Percentiles rank a stretch among this genome's conserved stretches.
These are phyloP conservation scores for Catharus minimus DNA, from an alignment of 2,113 vertebrate species.

Conservation along the genomic window DNA sequence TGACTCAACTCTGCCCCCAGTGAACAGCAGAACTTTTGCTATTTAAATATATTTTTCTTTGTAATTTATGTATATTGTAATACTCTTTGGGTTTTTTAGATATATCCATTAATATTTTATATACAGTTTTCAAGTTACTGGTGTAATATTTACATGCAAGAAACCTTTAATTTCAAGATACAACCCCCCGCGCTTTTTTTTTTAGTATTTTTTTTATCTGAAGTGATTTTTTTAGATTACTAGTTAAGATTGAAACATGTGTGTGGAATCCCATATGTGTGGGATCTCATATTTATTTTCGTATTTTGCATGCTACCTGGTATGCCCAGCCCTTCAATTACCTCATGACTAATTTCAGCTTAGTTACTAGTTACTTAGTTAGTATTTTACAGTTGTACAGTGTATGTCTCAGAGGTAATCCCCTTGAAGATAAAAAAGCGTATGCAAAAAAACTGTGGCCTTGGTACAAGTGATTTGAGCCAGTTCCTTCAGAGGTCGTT, in stretches of 20 bases:
- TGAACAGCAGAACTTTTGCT: neutral
- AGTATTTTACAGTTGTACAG: neutral
- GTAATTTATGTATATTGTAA: neutral
- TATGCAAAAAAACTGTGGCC: neutral
- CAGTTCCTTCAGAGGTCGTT: neutral
- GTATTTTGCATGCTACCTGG: neutral
- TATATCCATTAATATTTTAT: neutral
- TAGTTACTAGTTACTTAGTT: neutral
- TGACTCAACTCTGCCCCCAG: neutral
- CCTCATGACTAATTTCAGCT: neutral
- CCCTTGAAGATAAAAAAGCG: neutral
- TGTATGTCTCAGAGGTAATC: neutral
- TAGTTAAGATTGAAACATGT: neutral
- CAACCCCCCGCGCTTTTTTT: fast-evolving
- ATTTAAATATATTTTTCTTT: neutral
- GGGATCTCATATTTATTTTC: neutral
- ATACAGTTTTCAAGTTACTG: neutral
- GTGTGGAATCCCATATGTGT: neutral
- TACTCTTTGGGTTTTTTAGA: neutral
- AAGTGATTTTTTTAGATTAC: neutral
- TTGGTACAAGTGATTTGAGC: neutral
- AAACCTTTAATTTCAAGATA: neutral
- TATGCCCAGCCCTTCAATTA: neutral
- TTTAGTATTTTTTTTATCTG: neutral
- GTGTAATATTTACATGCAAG: neutral